These are phyloP conservation scores for Napeogenes sylphis DNA, from an alignment of 2,888 invertebrate genomes.

Conservation along the genomic window DNA sequence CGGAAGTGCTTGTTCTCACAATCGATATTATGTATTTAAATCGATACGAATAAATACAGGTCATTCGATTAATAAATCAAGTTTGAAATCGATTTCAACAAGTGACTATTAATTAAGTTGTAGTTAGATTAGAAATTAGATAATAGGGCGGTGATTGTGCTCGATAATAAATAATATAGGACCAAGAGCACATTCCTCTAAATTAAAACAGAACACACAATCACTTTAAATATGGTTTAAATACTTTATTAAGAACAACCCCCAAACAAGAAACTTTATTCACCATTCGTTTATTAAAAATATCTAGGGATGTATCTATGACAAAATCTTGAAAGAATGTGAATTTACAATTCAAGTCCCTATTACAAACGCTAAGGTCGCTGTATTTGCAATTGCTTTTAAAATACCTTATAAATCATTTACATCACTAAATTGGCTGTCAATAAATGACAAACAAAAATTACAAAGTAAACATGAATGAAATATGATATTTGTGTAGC, in stretches of 20 bases:
- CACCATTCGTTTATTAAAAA: too few relatives aligned
- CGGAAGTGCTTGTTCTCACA: conserved; percentile 49
- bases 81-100: conserved; percentile 75
- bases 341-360: too few relatives aligned
- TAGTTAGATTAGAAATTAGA: conserved; percentile 76
- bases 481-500: conserved; percentile 51
- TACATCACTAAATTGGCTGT: conserved; percentile 54
- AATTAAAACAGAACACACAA: conserved; percentile 15
- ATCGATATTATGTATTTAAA: conserved; percentile 57
- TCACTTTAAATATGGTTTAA: conserved; percentile 7
- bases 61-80: conserved; percentile 74
- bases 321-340: too few relatives aligned
- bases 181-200: conserved; percentile 24
- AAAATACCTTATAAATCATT: conserved; percentile 51
- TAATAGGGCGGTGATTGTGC: conserved; percentile 62
- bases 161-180: conserved; percentile 40
- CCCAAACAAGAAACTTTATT: too few relatives aligned
- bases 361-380: background rate
- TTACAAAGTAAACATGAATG: conserved; percentile 50
- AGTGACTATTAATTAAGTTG: conserved; percentile 77
- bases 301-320: too few relatives aligned
- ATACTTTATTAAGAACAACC: background rate
- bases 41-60: conserved; percentile 67
- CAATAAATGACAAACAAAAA: conserved; percentile 58
- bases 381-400: conserved; percentile 31